These are phyloP conservation scores for Isurus oxyrinchus DNA, from an alignment of 2,113 vertebrate species.

Conservation along the genomic window DNA sequence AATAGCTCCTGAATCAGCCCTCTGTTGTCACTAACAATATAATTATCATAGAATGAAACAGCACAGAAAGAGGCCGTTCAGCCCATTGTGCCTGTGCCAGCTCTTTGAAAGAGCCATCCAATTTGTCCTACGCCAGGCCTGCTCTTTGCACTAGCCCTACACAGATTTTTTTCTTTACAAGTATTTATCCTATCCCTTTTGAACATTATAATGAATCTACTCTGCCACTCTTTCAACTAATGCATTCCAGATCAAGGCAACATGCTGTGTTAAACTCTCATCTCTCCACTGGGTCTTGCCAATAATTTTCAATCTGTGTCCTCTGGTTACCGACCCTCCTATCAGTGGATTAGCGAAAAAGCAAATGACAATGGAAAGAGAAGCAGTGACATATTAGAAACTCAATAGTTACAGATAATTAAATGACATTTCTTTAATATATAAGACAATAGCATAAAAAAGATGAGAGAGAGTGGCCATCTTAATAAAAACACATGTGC, in stretches of 20 bases:
- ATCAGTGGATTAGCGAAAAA: neutral
- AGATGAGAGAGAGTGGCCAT: neutral
- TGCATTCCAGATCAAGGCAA: neutral
- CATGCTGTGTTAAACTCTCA: neutral
- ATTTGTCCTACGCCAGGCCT: neutral
- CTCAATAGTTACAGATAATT: neutral
- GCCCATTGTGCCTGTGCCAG: neutral
- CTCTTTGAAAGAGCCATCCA: neutral
- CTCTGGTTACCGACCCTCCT: neutral
- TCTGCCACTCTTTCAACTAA: neutral
- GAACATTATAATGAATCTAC: neutral
- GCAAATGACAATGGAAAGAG: neutral
- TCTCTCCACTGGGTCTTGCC: neutral
- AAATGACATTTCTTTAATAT: neutral
- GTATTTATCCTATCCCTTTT: neutral
- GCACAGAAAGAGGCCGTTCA: neutral
- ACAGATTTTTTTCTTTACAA: neutral
- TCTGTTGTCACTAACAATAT: neutral
- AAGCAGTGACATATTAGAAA: neutral
- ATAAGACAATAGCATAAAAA: neutral
- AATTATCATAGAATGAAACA: neutral
- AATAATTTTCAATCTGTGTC: neutral
- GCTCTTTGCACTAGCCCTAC: neutral
- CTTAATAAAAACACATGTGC: neutral
- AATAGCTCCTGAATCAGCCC: neutral